Percentiles rank a stretch among this genome's conserved stretches.
phyloP scores from a whole-genome alignment of 2,888 invertebrate genomes.

The Pseudococcus jackbeardsleyi region DNA sequence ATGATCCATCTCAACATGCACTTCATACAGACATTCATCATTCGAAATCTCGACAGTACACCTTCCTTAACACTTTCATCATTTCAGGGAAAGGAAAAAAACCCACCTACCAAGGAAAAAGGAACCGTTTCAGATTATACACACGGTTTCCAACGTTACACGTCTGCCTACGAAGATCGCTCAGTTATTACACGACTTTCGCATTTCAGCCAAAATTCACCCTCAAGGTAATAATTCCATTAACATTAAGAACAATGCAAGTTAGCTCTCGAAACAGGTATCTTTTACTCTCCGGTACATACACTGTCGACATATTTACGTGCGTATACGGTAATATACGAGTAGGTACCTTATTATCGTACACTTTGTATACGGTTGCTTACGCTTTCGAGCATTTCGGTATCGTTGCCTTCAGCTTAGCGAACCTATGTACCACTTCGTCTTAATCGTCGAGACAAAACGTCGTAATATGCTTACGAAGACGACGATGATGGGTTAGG shows the following conservation, averaged over 20 bases:
- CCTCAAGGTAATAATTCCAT: slow-evolving; percentile 19
- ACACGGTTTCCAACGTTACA: background rate
- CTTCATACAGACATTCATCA: too few relatives aligned
- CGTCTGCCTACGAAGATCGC: background rate
- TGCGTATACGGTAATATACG: background rate
- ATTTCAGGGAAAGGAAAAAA: background rate
- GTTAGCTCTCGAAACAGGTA: slow-evolving; percentile 8
- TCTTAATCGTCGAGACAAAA: slow-evolving; percentile 6
- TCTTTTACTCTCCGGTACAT: background rate
- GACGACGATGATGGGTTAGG: background rate
- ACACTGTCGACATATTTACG: background rate
- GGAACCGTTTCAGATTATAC: background rate
- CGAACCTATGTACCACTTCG: background rate
- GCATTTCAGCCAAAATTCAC: slow-evolving; percentile 32
- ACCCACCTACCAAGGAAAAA: background rate
- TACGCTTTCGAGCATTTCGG: background rate
- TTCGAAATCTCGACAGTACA: too few relatives aligned
- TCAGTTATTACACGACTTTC: slow-evolving; percentile 3
- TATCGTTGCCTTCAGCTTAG: background rate
- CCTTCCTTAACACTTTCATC: background rate
- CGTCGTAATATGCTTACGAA: background rate
- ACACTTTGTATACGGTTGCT: background rate
- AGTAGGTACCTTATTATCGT: background rate
- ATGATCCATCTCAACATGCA: too few relatives aligned
- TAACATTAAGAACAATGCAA: slow-evolving; percentile 29